Evolutionary conservation across 1,140 invertebrate species (phyloP).

Genomic region (Zaprionus gabonicus): DNA sequence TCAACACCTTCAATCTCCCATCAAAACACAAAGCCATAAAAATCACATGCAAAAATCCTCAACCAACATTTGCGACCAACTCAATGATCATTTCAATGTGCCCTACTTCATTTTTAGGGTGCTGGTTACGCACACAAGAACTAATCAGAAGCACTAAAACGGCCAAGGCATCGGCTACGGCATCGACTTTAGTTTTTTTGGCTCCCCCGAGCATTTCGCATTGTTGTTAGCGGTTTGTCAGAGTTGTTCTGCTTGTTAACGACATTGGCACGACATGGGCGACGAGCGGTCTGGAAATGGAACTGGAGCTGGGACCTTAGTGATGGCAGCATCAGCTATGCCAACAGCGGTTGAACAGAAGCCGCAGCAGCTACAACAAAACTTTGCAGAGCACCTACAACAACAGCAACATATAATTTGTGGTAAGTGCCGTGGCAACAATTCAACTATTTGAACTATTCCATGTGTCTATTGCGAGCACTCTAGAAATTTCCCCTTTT

Average conservation of each 20-base stretch:
- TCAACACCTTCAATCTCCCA: no score
- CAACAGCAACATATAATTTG: constrained; percentile 56
- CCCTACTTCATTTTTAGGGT: constrained; percentile 5
- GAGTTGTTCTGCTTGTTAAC: constrained; percentile 54
- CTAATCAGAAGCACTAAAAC: constrained; percentile 50
- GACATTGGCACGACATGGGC: constrained; percentile 67
- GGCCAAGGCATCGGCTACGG: constrained; percentile 21
- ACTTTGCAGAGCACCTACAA: constrained; percentile 22
- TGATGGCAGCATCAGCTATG: constrained; percentile 10
- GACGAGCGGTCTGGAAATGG: constrained; percentile 64
- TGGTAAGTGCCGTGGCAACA: constrained; percentile 65
- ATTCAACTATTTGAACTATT: constrained; percentile 74
- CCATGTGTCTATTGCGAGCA: constrained; percentile 49
- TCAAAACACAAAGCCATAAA: no score
- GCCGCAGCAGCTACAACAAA: constrained; percentile 24
- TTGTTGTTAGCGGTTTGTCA: constrained; percentile 54
- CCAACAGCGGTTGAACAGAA: constrained; percentile 20
- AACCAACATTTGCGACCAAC: not conserved
- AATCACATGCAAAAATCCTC: no score
- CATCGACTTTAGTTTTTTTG: constrained; percentile 32
- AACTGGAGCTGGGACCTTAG: constrained; percentile 13
- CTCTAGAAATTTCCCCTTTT: constrained; percentile 66
- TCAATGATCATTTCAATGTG: not conserved
- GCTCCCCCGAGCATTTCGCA: constrained; percentile 29
- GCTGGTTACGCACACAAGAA: constrained; percentile 30